phyloP scores from a whole-genome alignment of 1,140 invertebrate species.

The Eufriesea mexicana region DNA sequence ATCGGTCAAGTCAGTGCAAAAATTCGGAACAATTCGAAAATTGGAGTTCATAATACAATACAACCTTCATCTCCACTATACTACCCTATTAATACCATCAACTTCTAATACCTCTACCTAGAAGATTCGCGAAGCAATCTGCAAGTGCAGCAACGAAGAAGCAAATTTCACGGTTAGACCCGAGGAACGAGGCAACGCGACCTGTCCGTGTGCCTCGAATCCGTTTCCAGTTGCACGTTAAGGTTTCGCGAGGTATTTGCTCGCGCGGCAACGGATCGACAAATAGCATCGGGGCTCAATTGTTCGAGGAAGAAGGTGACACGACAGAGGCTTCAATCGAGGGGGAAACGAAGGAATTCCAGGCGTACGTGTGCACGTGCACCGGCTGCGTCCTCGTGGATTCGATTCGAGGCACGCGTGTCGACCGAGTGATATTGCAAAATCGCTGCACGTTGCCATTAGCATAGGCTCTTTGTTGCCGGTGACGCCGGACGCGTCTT shows the following conservation, averaged over 20 bases:
- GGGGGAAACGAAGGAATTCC: conserved; percentile 36
- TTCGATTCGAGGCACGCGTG: conserved; percentile 44
- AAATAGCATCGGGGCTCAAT: conserved; percentile 42
- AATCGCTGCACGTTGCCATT: conserved; percentile 46
- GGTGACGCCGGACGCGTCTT: conserved; percentile 25
- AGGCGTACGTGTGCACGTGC: conserved; percentile 16
- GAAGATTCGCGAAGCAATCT: too few species aligned
- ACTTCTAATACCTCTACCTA: too few species aligned
- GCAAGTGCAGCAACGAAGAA: too few species aligned
- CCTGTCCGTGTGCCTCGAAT: neutral
- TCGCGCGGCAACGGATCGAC: conserved; percentile 10
- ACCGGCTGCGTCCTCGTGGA: conserved; percentile 3
- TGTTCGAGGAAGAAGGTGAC: conserved; percentile 29
- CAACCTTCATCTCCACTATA: too few species aligned
- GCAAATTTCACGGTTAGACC: too few species aligned
- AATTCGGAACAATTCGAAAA: too few species aligned
- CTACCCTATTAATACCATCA: too few species aligned
- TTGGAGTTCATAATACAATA: too few species aligned
- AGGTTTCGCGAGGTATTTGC: conserved; percentile 12
- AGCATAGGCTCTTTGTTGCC: conserved; percentile 40
- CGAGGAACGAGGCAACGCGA: neutral
- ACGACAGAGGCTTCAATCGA: conserved; percentile 6
- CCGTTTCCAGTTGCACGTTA: neutral
- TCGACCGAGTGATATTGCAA: conserved; percentile 18
- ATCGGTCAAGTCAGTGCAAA: too few species aligned